Base-by-base conservation (phyloP, 2,888 invertebrate species). In the Drymonia ruficornis region DNA sequence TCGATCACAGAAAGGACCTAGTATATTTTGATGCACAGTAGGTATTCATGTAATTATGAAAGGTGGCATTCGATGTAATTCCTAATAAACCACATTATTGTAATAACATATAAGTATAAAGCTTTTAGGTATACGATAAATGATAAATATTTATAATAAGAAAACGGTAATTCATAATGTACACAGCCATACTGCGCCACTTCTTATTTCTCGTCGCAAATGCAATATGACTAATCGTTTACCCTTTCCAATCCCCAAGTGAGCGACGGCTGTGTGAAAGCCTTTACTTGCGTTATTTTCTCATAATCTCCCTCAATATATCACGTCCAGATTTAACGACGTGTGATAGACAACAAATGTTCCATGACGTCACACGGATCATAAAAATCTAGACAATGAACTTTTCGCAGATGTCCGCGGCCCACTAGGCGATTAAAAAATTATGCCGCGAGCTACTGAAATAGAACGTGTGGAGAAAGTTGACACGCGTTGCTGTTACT, bases 401-500 rank as follows among this genome's bases (percentile, higher is more conserved):
- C 70, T 73, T 78, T 74, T 76, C 70, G 59, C 80, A 80, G 74
- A 74, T 76, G 81, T 65, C 50, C 36, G 62, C 55, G 61, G 58
- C 63, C 53, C 36, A 65, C 58, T 62, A 65, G 67, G 70, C 71
- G 80, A 85, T 85, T 81, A 81, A 82, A 80, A 81, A 82, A 78
- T 72, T 59, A 83, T 83, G 83, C 80, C 82, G 63, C 73, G 50
- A 61, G 23, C 53, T 56, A 78, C 84, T 72, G 77, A 90, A 90
- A 89, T 89, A 90, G 89, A 84, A 77, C 76, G 65, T 67, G 58
- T 63, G 75, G 87, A 82, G 87, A 89, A 89, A 90, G 87, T 83
- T 83, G 85, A 85, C 86, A 84, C 83, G 79, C 61, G 78, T 74
- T 73, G 70, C 63, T 75, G 77, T 78, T 80, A 74, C 78, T 72